These are phyloP conservation scores for Albula glossodonta DNA, from an alignment of 2,113 vertebrate genomes.

Conservation along the genomic window DNA sequence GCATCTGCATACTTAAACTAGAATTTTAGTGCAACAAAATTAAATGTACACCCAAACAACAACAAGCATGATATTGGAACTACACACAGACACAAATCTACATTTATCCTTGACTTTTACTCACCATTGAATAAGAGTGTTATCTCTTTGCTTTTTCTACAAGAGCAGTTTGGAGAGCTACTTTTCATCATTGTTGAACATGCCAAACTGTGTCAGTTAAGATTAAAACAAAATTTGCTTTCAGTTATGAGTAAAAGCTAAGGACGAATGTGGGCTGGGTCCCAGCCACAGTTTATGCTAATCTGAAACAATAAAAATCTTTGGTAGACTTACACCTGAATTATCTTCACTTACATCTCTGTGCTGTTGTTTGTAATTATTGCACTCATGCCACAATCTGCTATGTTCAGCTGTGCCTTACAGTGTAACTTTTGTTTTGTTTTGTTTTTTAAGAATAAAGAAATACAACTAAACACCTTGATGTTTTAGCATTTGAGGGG, in stretches of 20 bases:
- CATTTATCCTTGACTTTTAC: too few species aligned
- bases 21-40: not conserved
- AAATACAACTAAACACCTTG: not conserved
- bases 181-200: too few species aligned
- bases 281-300: not conserved
- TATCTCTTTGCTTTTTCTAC: too few species aligned
- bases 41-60: not conserved
- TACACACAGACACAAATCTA: too few species aligned
- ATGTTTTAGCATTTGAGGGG: not conserved
- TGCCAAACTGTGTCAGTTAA: too few species aligned
- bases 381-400: not conserved
- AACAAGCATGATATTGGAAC: not conserved
- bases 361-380: not conserved
- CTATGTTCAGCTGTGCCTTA: not conserved
- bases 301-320: not conserved
- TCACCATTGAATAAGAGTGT: too few species aligned
- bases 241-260: too few species aligned
- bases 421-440: not conserved
- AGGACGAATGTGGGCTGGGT: too few species aligned
- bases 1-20: not conserved
- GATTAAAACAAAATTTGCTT: too few species aligned
- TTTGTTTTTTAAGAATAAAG: not conserved
- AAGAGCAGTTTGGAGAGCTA: too few species aligned
- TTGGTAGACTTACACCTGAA: not conserved
- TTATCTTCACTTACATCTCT: not conserved